Conservation (phyloP, 2,888 invertebrate genomes). For the Scaptomyza parva region DNA sequence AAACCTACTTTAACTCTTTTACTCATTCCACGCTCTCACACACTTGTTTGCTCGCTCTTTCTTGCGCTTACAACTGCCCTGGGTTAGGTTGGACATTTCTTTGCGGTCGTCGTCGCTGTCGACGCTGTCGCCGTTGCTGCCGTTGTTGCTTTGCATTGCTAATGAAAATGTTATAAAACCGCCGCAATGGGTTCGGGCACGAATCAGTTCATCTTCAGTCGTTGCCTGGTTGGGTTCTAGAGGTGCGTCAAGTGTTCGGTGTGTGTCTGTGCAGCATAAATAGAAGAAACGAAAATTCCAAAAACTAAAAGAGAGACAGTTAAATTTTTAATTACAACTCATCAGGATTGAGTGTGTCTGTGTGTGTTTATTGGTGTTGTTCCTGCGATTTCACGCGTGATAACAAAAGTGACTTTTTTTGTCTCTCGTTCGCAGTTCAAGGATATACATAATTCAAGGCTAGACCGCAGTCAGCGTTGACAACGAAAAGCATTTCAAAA, state of each 20-base stretch:
- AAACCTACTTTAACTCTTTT: not conserved
- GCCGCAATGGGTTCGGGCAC: conserved; percentile 72
- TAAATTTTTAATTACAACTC: conserved; percentile 40
- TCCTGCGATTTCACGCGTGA: conserved; percentile 30
- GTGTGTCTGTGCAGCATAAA: conserved; percentile 14
- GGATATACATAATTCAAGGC: conserved; percentile 61
- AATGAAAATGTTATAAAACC: conserved; percentile 84
- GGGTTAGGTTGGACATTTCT: conserved; percentile 72
- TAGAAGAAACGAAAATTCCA: conserved; percentile 4
- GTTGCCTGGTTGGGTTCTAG: conserved; percentile 72
- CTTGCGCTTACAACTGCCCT: conserved; percentile 27
- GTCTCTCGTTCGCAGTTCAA: conserved; percentile 73
- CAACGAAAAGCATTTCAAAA: conserved; percentile 8
- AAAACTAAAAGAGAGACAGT: conserved; percentile 15
- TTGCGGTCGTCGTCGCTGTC: conserved; percentile 31
- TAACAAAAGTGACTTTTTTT: conserved; percentile 51
- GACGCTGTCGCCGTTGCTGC: conserved; percentile 29
- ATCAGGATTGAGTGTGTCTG: conserved; percentile 46
- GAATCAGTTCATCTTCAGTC: conserved; percentile 84
- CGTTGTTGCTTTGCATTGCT: conserved; percentile 50
- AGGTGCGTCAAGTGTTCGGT: conserved; percentile 54
- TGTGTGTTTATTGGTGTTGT: conserved; percentile 28
- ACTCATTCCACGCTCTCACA: conserved; percentile 19
- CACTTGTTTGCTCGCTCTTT: conserved; percentile 16
- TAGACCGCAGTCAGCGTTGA: conserved; percentile 15